Conservation (phyloP, 2,888 invertebrate genomes). For the Drosophila parthenogenetica region DNA sequence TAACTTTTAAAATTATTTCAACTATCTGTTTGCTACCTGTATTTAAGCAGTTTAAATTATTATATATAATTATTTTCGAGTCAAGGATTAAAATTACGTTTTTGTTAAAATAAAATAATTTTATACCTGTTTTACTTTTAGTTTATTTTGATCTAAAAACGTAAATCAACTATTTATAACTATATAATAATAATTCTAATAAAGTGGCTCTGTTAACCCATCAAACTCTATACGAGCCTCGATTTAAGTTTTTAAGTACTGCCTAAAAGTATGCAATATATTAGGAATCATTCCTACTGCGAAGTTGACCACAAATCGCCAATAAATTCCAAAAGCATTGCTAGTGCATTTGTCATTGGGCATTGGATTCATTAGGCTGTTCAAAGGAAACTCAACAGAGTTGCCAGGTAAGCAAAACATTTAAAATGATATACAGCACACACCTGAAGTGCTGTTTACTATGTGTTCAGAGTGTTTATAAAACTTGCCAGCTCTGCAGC, state of each 20-base stretch:
- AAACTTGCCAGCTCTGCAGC: conserved; percentile 58
- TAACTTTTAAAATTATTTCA: too few relatives aligned
- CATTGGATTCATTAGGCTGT: conserved; percentile 57
- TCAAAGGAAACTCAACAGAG: conserved; percentile 49
- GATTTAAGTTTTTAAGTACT: neutral
- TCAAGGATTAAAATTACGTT: too few relatives aligned
- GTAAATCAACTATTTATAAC: too few relatives aligned
- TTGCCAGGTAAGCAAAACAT: conserved; percentile 57
- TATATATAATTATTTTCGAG: too few relatives aligned
- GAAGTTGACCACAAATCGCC: neutral
- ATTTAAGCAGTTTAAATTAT: too few relatives aligned
- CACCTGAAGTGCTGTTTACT: conserved; percentile 19
- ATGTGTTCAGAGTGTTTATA: conserved; percentile 22
- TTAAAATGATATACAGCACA: conserved; percentile 60
- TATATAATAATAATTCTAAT: too few relatives aligned
- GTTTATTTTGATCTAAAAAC: too few relatives aligned
- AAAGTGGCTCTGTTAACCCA: too few relatives aligned
- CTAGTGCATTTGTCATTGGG: conserved; percentile 23
- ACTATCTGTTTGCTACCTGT: too few relatives aligned
- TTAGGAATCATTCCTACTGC: neutral
- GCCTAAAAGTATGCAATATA: conserved; percentile 33
- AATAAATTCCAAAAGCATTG: conserved; percentile 26
- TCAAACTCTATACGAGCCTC: too few relatives aligned
- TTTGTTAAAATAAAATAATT: too few relatives aligned
- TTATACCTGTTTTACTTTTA: too few relatives aligned